A percentile compares a stretch with the other conserved stretches of the same genome.
Evolutionary conservation across 2,113 vertebrate species (phyloP).

Genomic region (Pelobates fuscus): DNA sequence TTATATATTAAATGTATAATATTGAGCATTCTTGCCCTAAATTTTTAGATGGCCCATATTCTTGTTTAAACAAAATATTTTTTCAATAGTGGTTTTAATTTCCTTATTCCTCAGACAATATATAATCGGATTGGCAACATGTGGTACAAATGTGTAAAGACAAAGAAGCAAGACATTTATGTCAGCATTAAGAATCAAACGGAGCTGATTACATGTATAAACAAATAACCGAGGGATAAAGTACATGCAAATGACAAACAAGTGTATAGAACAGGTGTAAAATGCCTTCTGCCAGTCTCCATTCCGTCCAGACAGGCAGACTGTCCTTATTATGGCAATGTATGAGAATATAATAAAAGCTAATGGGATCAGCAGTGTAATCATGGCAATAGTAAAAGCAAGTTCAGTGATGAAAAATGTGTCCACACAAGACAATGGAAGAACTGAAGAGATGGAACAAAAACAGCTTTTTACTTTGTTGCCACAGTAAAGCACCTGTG

Average conservation of each 20-base stretch:
- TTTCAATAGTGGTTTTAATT: constrained; percentile 8
- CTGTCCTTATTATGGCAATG: not conserved
- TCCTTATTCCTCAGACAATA: constrained; percentile 23
- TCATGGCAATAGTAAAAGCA: constrained; percentile 1
- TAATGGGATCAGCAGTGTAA: not conserved
- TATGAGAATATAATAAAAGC: constrained; percentile 19
- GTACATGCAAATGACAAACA: constrained; percentile 9
- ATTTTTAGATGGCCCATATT: too few species aligned
- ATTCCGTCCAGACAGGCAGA: not conserved
- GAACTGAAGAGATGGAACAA: not conserved
- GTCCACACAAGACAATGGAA: constrained; percentile 40
- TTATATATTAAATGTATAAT: too few species aligned
- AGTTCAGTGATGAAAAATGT: not conserved
- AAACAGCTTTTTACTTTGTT: not conserved
- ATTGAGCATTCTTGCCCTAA: too few species aligned
- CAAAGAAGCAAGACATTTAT: constrained; percentile 2
- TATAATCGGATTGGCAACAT: constrained; percentile 14
- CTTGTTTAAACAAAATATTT: too few species aligned
- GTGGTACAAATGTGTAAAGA: constrained; percentile 11
- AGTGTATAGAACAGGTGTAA: constrained; percentile 20
- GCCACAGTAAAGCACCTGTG: not conserved
- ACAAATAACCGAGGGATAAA: not conserved
- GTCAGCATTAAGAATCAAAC: not conserved
- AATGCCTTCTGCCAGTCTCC: not conserved
- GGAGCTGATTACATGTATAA: not conserved